Percentiles rank a stretch among this genome's conserved stretches.
These are phyloP conservation scores for Amiota minor DNA, from an alignment of 2,888 invertebrate genomes.

Conservation along the genomic window DNA sequence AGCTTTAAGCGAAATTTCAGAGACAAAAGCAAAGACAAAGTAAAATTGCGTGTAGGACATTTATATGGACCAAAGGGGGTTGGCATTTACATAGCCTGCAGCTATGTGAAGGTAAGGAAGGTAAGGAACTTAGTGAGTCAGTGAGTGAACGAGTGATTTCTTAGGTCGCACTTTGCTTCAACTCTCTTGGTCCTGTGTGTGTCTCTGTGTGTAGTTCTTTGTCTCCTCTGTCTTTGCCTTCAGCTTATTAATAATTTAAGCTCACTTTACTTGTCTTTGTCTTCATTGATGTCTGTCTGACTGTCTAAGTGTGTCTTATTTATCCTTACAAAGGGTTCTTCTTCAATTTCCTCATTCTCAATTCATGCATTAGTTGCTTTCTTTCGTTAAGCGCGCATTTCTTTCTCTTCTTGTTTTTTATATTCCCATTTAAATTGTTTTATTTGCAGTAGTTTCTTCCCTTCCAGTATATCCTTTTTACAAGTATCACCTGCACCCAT, in stretches of 20 bases:
- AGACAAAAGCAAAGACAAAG: no score
- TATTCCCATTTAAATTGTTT: slow-evolving; percentile 69
- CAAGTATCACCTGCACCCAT: slow-evolving; percentile 41
- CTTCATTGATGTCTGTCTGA: slow-evolving; percentile 32
- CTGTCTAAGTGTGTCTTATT: slow-evolving; percentile 14
- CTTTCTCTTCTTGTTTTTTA: slow-evolving; percentile 57
- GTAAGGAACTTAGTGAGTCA: no score
- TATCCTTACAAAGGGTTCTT: slow-evolving; percentile 26
- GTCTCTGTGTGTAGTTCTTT: background rate
- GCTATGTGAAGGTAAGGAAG: no score
- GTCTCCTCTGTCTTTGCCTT: background rate
- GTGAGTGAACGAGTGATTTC: no score
- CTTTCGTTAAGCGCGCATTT: slow-evolving; percentile 15
- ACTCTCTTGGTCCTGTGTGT: background rate
- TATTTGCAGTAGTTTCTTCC: slow-evolving; percentile 60
- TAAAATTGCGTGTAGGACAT: no score
- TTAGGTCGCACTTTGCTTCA: background rate
- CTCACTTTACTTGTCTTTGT: slow-evolving; percentile 47
- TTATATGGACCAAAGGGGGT: no score
- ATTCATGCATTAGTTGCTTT: background rate
- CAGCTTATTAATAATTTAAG: slow-evolving; percentile 16
- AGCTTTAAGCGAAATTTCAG: no score
- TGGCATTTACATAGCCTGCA: no score
- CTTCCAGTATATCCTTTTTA: slow-evolving; percentile 68
- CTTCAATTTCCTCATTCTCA: slow-evolving; percentile 30